phyloP scores from a whole-genome alignment of 2,888 invertebrate genomes.

The Dicyrtomina minuta region DNA sequence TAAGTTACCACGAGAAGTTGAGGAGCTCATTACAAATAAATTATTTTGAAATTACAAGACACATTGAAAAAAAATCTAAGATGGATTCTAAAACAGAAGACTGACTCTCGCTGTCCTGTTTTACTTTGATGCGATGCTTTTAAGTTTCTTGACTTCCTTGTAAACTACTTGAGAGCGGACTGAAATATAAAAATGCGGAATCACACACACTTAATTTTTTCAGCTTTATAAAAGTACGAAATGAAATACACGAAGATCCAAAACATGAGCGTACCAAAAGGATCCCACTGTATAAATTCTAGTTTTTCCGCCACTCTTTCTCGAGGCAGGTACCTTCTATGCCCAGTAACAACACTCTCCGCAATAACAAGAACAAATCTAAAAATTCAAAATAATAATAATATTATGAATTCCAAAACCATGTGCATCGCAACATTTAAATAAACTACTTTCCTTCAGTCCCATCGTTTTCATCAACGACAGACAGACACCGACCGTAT shows the following conservation, averaged over 20 bases:
- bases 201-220: too few relatives aligned
- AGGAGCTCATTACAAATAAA: conserved; percentile 22
- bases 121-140: conserved; percentile 61
- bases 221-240: too few relatives aligned
- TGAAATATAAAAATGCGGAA: conserved; percentile 61
- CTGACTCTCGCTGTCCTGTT: neutral
- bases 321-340: conserved; percentile 66
- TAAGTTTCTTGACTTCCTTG: conserved; percentile 73
- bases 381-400: too few relatives aligned
- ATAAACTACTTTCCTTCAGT: too few relatives aligned
- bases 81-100: neutral
- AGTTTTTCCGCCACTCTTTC: conserved; percentile 77
- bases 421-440: too few relatives aligned
- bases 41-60: neutral
- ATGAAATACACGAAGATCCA: neutral
- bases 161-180: conserved; percentile 69
- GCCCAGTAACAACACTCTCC: conserved; percentile 78
- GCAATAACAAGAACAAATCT: conserved; percentile 75
- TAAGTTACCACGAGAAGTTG: conserved; percentile 44
- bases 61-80: neutral
- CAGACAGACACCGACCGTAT: too few relatives aligned
- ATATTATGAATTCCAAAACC: too few relatives aligned
- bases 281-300: conserved; percentile 74
- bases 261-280: conserved; percentile 67
- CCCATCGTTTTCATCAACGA: too few relatives aligned